A percentile compares a stretch with the other conserved stretches of the same genome.
These are phyloP conservation scores for Dromas ardeola DNA, from an alignment of 2,113 vertebrate species.

Conservation along the genomic window DNA sequence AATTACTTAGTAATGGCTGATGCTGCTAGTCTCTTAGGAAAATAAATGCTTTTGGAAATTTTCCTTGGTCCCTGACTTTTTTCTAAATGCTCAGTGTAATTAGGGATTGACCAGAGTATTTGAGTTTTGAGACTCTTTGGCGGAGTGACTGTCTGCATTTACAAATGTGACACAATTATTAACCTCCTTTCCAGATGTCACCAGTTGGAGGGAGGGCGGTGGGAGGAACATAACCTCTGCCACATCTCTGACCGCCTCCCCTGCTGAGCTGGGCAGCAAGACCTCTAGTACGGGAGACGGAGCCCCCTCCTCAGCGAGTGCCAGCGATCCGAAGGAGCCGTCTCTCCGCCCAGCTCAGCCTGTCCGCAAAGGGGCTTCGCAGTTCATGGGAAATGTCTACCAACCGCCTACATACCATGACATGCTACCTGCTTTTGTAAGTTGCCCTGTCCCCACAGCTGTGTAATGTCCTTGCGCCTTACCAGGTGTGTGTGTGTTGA, in stretches of 20 bases:
- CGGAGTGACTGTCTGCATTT: neutral
- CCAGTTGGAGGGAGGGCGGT: constrained; percentile 99
- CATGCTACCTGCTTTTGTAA: constrained; percentile 98
- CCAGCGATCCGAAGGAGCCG: constrained; percentile 88
- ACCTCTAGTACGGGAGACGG: constrained; percentile 80
- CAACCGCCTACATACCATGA: constrained; percentile 95
- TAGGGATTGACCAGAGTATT: neutral
- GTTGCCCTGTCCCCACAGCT: constrained; percentile 30
- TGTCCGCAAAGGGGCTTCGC: constrained; percentile 84
- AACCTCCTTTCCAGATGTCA: constrained; percentile 85
- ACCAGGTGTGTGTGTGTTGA: neutral
- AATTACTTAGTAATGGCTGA: neutral
- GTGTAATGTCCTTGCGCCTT: neutral
- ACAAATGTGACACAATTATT: neutral
- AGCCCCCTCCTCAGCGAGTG: constrained; percentile 76
- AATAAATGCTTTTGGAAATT: neutral
- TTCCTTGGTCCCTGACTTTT: neutral
- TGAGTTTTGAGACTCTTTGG: neutral
- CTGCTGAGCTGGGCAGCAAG: constrained; percentile 90
- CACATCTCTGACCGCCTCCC: constrained; percentile 84
- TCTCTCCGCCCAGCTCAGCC: constrained; percentile 91
- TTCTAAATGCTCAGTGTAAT: neutral
- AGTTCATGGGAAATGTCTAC: constrained; percentile 86
- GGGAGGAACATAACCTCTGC: constrained; percentile 94
- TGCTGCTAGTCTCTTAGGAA: neutral